These are phyloP conservation scores for Rhyacophila evoluta DNA, from an alignment of 2,888 invertebrate genomes.

Conservation along the genomic window DNA sequence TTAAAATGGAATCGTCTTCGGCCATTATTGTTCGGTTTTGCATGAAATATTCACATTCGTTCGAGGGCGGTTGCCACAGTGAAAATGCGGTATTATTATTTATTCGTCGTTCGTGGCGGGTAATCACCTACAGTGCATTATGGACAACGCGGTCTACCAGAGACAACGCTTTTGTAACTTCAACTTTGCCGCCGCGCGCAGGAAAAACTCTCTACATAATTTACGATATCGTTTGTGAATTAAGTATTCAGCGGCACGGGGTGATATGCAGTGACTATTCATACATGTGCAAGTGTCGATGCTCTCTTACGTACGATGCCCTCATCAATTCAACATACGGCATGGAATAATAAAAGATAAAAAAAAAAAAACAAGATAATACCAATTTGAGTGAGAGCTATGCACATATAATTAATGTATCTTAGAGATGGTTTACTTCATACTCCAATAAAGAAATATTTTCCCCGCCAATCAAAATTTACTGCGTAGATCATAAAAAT, in stretches of 20 bases:
- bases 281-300: no score
- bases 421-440: no score
- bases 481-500: no score
- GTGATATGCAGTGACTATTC: neutral
- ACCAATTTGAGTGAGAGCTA: no score
- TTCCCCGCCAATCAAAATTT: no score
- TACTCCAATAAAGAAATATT: no score
- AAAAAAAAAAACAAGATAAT: no score
- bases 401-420: no score
- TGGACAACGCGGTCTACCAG: neutral
- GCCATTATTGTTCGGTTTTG: neutral
- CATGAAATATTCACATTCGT: neutral
- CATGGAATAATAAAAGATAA: no score
- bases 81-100: conserved; percentile 25
- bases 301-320: no score
- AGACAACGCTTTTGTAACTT: neutral
- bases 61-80: neutral
- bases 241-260: neutral
- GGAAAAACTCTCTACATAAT: conserved; percentile 32
- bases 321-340: no score
- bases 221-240: conserved; percentile 34
- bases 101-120: neutral
- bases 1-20: neutral
- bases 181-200: conserved; percentile 21
- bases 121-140: neutral